Base-by-base conservation (phyloP, 2,888 invertebrate genomes). In the Hoplodrina ambigua region DNA sequence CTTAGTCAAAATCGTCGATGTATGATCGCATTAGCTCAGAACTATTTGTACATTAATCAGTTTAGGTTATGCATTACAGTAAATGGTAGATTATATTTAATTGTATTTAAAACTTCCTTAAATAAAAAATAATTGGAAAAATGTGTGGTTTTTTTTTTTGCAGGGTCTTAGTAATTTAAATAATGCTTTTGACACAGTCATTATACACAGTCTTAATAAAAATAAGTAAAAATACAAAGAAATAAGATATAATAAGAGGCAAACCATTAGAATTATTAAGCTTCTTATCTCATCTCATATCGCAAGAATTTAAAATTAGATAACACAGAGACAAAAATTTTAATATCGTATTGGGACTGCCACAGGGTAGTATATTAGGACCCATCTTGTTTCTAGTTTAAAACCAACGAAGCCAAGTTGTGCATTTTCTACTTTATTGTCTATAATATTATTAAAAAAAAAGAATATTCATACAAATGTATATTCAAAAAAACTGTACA, bases 81-180 rank as follows among this genome's bases (percentile, higher is more conserved):
- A 85, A 86, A 82, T 81, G 75, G 69, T 87, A 87, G 89, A 88
- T 89, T 89, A 89, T 90, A 85, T 91, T 87, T 87, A 90, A 92
- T 89, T 95, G 93, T 95, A 95, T 95, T 94, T 94, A 94, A 94
- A 92, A 88, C 87, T 91, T 91, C 86, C 82, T 86, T 89, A 94
- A 94, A 94, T 94, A 94, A 94, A 93, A 90, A 88, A 88, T 85
- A 89, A 58, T 62, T 90, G 88, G 89, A 82, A 74, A 72, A 66
- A 11, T 11, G 20, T n/a, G n/a, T 60, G 58, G 59, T 54, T 69
- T 70, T 60, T 17, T 57, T 72, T 20, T 59, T 52, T 17, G 5
- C 6, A 4, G 13, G 4, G 46, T 17, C 25, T 25, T 5, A 5
- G 7, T 33, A 5, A 33, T 33, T 5, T 33, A 33, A 33, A 33